Percentiles rank a stretch among this genome's conserved stretches.
Conservation (phyloP, 2,797 vertebrate genomes). For the Vireo griseus region DNA sequence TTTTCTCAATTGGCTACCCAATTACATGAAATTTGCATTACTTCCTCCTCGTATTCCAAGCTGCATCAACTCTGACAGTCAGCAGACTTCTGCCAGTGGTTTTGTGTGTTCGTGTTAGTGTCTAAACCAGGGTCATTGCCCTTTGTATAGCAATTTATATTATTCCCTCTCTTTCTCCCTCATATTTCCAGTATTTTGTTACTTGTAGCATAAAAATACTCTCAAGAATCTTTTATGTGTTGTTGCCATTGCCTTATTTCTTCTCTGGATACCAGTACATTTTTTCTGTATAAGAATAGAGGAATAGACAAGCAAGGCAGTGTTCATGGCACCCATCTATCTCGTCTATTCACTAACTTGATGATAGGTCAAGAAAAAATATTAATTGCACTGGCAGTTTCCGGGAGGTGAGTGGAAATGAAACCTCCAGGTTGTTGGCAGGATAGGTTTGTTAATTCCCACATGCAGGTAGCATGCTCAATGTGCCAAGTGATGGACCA, state of each 20-base stretch:
- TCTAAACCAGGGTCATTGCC: not conserved
- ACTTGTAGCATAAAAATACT: not conserved
- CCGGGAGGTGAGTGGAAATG: not conserved
- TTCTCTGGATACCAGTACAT: not conserved
- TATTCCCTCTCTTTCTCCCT: not conserved
- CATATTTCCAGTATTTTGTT: not conserved
- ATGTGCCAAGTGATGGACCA: fast-evolving
- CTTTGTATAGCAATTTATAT: not conserved
- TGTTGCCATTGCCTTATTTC: not conserved
- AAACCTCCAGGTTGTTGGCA: not conserved
- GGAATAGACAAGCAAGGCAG: not conserved
- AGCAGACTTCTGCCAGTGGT: not conserved
- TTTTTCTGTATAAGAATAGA: not conserved
- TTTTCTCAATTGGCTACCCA: not conserved
- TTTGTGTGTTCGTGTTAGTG: not conserved
- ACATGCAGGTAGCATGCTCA: not conserved
- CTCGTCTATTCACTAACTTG: not conserved
- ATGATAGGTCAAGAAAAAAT: not conserved
- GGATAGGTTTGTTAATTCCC: not conserved
- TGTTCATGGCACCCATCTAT: not conserved
- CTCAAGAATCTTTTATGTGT: not conserved
- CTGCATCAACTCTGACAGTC: not conserved
- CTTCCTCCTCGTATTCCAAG: not conserved
- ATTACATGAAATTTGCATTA: not conserved
- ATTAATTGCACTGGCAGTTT: not conserved